Percentiles rank a stretch among this genome's conserved stretches.
phyloP scores from a whole-genome alignment of 92 coral and sea anemone genomes.

The Parazoanthus darwini region DNA sequence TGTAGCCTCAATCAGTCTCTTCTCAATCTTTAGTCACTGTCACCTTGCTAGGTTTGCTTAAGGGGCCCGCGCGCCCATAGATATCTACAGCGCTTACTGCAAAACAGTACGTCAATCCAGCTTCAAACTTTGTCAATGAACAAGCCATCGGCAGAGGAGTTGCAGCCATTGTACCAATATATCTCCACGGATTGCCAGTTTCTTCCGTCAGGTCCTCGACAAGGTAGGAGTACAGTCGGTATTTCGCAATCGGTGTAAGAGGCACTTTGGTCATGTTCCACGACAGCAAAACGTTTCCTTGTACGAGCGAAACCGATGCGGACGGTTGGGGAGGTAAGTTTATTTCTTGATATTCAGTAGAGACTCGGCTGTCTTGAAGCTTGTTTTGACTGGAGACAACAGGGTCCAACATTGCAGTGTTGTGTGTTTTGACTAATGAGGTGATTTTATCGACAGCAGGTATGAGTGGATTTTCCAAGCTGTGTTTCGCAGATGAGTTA shows the following conservation, averaged over 20 bases:
- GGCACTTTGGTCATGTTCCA: slow-evolving; percentile 1
- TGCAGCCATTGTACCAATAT: slow-evolving; percentile 1
- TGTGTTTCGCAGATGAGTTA: not conserved
- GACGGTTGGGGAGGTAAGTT: not conserved
- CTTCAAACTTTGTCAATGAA: not conserved
- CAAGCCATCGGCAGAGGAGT: slow-evolving; percentile 8
- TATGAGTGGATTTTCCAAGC: not conserved
- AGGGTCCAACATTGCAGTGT: not conserved
- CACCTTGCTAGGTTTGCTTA: not conserved
- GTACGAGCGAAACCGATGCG: not conserved
- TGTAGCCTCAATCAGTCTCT: not conserved
- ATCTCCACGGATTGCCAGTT: not conserved
- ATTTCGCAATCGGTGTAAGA: not conserved
- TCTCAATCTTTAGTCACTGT: not conserved
- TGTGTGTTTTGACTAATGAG: not conserved
- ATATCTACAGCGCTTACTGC: slow-evolving; percentile 16
- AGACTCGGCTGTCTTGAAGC: not conserved
- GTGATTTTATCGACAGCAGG: not conserved
- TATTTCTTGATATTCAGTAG: not conserved
- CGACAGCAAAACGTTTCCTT: not conserved
- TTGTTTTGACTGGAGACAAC: not conserved
- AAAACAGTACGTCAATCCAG: slow-evolving; percentile 14
- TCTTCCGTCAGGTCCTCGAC: not conserved
- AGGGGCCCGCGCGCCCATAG: slow-evolving; percentile 3
- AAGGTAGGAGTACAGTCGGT: not conserved